Evolutionary conservation across 2,797 vertebrate species (phyloP).

Genomic region (Myotis vivesi): DNA sequence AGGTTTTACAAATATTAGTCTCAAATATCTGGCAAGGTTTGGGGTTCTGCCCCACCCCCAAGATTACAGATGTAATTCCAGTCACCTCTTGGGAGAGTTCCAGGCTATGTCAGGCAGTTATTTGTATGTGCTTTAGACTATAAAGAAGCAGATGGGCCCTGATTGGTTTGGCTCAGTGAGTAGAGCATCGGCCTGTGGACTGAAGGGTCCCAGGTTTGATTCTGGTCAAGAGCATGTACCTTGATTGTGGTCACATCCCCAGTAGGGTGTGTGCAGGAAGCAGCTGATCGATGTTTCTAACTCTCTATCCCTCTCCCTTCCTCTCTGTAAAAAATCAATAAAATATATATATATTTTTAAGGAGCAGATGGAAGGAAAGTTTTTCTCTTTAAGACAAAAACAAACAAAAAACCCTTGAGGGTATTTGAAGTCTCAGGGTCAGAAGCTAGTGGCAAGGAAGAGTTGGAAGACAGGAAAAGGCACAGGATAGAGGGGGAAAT

Average conservation of each 20-base stretch:
- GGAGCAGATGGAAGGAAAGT: not conserved
- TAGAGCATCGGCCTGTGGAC: too few relatives aligned
- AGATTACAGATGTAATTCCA: not conserved
- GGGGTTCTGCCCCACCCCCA: not conserved
- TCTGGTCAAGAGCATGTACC: too few relatives aligned
- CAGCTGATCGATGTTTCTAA: too few relatives aligned
- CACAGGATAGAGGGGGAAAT: not conserved
- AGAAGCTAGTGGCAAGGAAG: not conserved
- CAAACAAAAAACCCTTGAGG: not conserved
- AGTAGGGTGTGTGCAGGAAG: too few relatives aligned
- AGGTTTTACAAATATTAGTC: not conserved
- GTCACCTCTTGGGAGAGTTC: not conserved
- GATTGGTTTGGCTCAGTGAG: too few relatives aligned
- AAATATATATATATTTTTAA: not conserved
- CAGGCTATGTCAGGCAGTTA: not conserved
- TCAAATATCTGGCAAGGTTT: not conserved
- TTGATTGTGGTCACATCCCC: too few relatives aligned
- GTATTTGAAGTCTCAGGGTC: not conserved
- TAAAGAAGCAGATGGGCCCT: not conserved
- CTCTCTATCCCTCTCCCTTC: too few relatives aligned
- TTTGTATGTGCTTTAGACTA: not conserved
- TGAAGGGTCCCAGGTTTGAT: too few relatives aligned
- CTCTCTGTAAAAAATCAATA: too few relatives aligned
- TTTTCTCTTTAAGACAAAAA: not conserved
- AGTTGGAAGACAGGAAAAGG: not conserved